Conservation (phyloP, 2,797 vertebrate species). For the Rhodeus uyekii region DNA sequence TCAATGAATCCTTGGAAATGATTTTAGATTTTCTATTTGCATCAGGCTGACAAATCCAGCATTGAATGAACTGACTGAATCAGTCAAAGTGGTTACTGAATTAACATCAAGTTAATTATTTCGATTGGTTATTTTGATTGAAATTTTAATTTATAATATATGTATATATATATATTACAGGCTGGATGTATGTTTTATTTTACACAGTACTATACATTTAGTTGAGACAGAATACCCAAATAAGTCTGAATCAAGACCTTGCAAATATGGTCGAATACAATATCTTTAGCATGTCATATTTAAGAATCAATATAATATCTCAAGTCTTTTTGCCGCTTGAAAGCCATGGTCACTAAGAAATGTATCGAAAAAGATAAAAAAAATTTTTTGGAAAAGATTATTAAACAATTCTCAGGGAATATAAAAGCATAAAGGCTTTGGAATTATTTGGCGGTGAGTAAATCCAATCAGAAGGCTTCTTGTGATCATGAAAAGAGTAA, state of each 20-base stretch:
- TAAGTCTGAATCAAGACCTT: not conserved
- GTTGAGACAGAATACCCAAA: not conserved
- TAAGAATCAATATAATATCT: not conserved
- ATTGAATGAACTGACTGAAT: not conserved
- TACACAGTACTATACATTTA: not conserved
- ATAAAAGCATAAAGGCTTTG: not conserved
- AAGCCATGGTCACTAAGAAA: not conserved
- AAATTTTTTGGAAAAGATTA: too few species aligned
- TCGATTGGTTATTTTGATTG: not conserved
- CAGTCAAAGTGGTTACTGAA: not conserved
- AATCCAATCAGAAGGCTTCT: not conserved
- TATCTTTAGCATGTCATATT: not conserved
- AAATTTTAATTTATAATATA: not conserved
- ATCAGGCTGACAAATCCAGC: not conserved
- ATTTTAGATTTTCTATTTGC: not conserved
- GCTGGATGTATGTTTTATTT: not conserved
- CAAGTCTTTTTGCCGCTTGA: not conserved
- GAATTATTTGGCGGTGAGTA: not conserved
- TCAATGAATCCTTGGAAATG: not conserved
- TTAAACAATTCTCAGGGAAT: not conserved
- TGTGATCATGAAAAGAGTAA: slow-evolving; percentile 20
- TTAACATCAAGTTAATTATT: not conserved
- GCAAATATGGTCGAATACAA: not conserved
- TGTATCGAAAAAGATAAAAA: too few species aligned
- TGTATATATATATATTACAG: not conserved